Evolutionary conservation across 2,888 invertebrate species (phyloP).

Genomic region (Tachina grossa): DNA sequence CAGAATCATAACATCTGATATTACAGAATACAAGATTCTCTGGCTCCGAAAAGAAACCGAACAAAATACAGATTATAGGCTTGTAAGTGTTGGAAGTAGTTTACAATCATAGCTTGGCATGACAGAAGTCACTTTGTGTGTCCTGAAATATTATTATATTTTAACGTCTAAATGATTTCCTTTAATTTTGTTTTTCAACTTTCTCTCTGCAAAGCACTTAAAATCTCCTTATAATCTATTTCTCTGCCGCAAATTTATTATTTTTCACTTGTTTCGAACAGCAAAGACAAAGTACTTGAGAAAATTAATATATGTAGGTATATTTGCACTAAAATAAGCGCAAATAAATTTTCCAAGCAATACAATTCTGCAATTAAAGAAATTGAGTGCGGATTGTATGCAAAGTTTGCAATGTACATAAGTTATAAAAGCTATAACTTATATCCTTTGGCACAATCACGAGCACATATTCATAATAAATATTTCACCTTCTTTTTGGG

Average conservation of each 20-base stretch:
- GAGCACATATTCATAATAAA: slow-evolving; percentile 57
- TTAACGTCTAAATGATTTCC: not conserved
- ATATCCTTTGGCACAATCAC: slow-evolving; percentile 52
- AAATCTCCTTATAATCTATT: slow-evolving; percentile 46
- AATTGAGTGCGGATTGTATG: slow-evolving; percentile 29
- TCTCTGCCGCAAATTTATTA: slow-evolving; percentile 22
- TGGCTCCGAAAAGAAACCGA: no score
- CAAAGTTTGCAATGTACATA: slow-evolving; percentile 11
- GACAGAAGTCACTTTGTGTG: no score
- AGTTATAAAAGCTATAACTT: slow-evolving; percentile 57
- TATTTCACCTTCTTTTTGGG: slow-evolving; percentile 56
- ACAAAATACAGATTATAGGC: no score
- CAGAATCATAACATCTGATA: no score
- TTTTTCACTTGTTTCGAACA: slow-evolving; percentile 22
- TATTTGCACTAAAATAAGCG: slow-evolving; percentile 62
- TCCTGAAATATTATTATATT: no score
- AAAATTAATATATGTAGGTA: slow-evolving; percentile 54
- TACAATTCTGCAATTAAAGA: slow-evolving; percentile 62
- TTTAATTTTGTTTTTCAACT: not conserved
- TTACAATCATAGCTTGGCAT: no score
- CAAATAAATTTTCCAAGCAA: slow-evolving; percentile 67
- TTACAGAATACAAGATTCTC: no score
- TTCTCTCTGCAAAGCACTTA: slow-evolving; percentile 38
- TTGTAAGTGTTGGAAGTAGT: no score
- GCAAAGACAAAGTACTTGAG: slow-evolving; percentile 65